Evolutionary conservation across 2,888 invertebrate species (phyloP).

Genomic region (Seira musarum): DNA sequence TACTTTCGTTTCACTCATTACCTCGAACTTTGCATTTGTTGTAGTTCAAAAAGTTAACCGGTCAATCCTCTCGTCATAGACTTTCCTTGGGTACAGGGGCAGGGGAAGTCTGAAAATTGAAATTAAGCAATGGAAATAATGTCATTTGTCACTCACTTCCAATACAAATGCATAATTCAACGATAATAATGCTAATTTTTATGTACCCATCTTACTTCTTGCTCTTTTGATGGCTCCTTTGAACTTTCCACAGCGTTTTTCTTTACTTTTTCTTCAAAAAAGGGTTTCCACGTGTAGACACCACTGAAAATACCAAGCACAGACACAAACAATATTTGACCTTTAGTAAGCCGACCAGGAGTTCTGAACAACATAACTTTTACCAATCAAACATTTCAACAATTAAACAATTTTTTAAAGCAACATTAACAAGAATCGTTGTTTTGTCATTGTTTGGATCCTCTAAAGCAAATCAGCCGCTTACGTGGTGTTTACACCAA

Average conservation of each 20-base stretch:
- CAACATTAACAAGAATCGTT: too few species aligned
- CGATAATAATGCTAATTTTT: too few species aligned
- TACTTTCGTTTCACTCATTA: neutral
- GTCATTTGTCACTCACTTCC: too few species aligned
- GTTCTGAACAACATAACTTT: constrained; percentile 70
- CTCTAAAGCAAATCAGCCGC: too few species aligned
- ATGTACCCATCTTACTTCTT: neutral
- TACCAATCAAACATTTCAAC: neutral
- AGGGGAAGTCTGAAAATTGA: too few species aligned
- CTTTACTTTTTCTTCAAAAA: constrained; percentile 70
- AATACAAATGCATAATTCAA: too few species aligned
- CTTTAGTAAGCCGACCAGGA: constrained; percentile 72
- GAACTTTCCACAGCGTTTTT: neutral
- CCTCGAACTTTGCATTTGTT: neutral
- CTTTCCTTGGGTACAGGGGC: too few species aligned
- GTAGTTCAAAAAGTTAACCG: neutral
- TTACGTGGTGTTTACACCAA: too few species aligned
- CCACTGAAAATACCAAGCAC: constrained; percentile 74
- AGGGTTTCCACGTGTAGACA: constrained; percentile 76
- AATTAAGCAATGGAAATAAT: too few species aligned
- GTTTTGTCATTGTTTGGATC: too few species aligned
- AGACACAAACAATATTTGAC: constrained; percentile 73
- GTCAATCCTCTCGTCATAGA: neutral
- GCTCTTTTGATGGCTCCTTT: neutral
- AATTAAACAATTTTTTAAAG: too few species aligned